Percentiles rank a stretch among this genome's conserved stretches.
Evolutionary conservation across 2,113 vertebrate genomes (phyloP).

Genomic region (Myrmecobius fasciatus): DNA sequence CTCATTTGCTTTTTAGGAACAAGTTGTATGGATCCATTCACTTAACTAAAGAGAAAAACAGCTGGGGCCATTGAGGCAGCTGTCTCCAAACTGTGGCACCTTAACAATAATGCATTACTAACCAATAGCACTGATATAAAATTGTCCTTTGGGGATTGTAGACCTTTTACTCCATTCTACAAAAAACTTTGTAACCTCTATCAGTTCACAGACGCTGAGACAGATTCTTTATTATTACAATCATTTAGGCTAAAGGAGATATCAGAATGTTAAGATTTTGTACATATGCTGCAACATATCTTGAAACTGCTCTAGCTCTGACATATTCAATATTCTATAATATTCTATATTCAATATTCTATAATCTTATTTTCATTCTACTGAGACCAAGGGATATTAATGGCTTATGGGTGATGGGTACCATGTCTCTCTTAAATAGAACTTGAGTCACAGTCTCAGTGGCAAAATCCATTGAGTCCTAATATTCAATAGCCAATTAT

Average conservation of each 20-base stretch:
- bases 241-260: background rate
- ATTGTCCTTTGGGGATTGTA: background rate
- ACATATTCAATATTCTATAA: background rate
- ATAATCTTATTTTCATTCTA: too few relatives aligned
- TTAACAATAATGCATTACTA: background rate
- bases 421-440: too few relatives aligned
- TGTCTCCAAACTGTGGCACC: background rate
- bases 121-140: background rate
- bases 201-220: background rate
- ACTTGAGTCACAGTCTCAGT: too few relatives aligned
- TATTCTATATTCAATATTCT: background rate
- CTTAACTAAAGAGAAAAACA: background rate
- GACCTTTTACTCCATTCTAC: background rate
- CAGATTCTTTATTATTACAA: background rate
- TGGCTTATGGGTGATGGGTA: too few relatives aligned
- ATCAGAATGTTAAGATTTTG: background rate
- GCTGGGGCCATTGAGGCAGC: background rate
- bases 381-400: too few relatives aligned
- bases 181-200: background rate
- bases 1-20: background rate
- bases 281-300: background rate
- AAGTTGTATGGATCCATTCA: background rate
- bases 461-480: too few relatives aligned
- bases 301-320: background rate
- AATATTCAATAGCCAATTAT: too few relatives aligned